Base-by-base conservation (phyloP, 2,797 vertebrate species). In the Poecilia gillii region DNA sequence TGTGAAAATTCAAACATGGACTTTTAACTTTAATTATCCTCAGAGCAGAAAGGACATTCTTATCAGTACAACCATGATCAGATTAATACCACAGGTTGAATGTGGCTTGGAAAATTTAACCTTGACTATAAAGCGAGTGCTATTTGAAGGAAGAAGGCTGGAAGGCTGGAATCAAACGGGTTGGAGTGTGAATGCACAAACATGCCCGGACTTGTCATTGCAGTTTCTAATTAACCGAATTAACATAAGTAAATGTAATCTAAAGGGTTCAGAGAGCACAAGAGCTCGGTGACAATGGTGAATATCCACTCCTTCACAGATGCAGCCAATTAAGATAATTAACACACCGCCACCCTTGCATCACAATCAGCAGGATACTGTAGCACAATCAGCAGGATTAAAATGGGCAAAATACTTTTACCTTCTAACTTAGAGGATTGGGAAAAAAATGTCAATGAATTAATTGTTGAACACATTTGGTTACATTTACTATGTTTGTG, bases 1-100 rank as follows among this genome's bases (percentile, higher is more conserved):
- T 80, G 49, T 43, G 31, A 11, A 57, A 41, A 74, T 59, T n/a
- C 23, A n/a, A 77, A 80, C 78, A 43, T 82, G 70, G 73, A 43
- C 45, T 81, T 84, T 73, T 80, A 53, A 73, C 55, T 79, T 84
- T 84, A 90, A 84, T 85, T 84, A 87, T 81, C 74, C 70, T 73
- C 62, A 55, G 70, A 77, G 83, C 25, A 16, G 53, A 79, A 20
- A 64, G 6, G 41, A 47, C 31, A 25, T 77, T 81, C 8, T 36
- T 72, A 77, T 77, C 16, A 43, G 13, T 43, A 55, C 49, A 31
- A 23, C 51, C 41, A 20, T 36, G 59, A 78, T 74, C 2, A 3
- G 3, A 59, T 31, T 72, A 8, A 74, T 78, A 43, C 12, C 77
- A 9, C 33, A 79, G 31, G 66, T 84, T 62, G 46, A 51, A 18